Base-by-base conservation (phyloP, 2,797 vertebrate genomes). In the Micrastur ruficollis region DNA sequence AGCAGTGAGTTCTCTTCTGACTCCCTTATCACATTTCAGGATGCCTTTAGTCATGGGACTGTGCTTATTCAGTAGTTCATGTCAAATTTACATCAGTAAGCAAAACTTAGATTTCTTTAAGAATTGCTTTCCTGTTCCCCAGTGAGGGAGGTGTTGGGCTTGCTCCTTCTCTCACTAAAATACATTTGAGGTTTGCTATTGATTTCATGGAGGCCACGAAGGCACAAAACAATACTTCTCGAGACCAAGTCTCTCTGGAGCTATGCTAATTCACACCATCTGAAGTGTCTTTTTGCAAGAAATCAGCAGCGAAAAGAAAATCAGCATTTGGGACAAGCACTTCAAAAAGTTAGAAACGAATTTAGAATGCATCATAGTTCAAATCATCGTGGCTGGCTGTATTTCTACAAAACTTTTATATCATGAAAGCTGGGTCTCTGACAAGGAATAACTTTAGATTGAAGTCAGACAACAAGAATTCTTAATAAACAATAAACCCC, bases 11-110 rank as follows among this genome's bases (percentile, higher is more conserved):
- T 95, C 87, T 90, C 73, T 80, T 95, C 94, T 94, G 91, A 83
- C 76, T 96, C 89, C 86, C 91, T 89, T 95, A 96, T 97, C 96
- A 71, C 93, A 93, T 96, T 96, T 97, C 96, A 96, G 95, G 95
- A 97, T 96, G 85, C 92, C 85, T 94, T 95, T 91, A 94, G 96
- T 94, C 91, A 90, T 81, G 89, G 87, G 73, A 96, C 87, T 75
- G 78, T 55, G 61, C 84, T 97, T 95, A 90, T 95, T 94, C 91
- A 90, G 95, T 97, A 97, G 94, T 95, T 96, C 90, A 93, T 73
- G 95, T 91, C 91, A 94, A 94, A 93, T 84, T 79, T 96, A 93
- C 81, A 75, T 83, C 94, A 89, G 79, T 68, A 94, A 94, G 87
- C 62, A 91, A 88, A 96, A 89, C 81, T 76, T 47, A 23, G 32